These are phyloP conservation scores for Phania funesta DNA, from an alignment of 2,888 invertebrate species.

Conservation along the genomic window DNA sequence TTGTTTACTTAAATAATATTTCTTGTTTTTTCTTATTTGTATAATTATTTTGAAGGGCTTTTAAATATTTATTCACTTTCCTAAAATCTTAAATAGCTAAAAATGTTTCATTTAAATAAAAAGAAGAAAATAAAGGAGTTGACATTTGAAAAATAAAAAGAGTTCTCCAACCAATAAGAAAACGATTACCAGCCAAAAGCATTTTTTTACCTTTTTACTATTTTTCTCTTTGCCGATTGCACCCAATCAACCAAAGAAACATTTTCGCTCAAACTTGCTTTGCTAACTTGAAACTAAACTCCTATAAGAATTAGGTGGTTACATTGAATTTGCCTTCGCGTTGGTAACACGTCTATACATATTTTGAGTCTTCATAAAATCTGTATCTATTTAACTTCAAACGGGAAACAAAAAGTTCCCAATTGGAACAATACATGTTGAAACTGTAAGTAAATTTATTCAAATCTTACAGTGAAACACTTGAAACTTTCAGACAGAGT, in stretches of 20 bases:
- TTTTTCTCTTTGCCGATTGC: background rate
- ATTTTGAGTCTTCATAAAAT: too few relatives aligned
- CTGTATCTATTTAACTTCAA: too few relatives aligned
- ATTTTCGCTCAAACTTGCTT: background rate
- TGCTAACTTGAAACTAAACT: background rate
- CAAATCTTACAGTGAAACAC: too few relatives aligned
- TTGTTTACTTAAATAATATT: too few relatives aligned
- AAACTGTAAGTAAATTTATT: too few relatives aligned
- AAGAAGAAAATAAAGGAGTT: constrained; percentile 27
- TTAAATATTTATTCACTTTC: too few relatives aligned
- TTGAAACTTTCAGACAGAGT: too few relatives aligned
- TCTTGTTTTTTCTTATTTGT: too few relatives aligned
- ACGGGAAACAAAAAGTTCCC: too few relatives aligned
- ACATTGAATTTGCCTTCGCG: background rate
- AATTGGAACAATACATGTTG: too few relatives aligned
- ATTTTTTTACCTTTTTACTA: background rate
- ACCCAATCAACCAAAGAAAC: background rate
- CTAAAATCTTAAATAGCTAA: too few relatives aligned
- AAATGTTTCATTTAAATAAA: background rate
- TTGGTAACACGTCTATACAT: background rate
- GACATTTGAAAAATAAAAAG: constrained; percentile 24
- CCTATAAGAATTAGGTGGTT: background rate
- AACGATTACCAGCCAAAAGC: constrained; percentile 35
- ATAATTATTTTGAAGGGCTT: too few relatives aligned
- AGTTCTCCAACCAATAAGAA: constrained; percentile 59